phyloP scores from a whole-genome alignment of 2,888 invertebrate species.

The Fragum whitleyi region DNA sequence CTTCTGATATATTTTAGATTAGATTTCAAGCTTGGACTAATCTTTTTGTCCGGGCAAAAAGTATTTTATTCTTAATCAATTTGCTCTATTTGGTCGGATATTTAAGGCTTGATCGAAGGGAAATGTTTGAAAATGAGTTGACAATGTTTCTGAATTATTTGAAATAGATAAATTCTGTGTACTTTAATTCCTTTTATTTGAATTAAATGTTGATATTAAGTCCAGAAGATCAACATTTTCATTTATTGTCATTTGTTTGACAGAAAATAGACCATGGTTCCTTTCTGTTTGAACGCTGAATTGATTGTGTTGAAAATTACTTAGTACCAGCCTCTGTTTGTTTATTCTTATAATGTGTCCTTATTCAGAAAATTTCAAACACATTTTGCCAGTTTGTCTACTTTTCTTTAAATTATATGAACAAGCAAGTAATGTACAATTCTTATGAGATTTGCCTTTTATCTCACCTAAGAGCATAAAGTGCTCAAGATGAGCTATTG shows the following conservation, averaged over 20 bases:
- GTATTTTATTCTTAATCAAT: no score
- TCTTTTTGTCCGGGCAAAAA: no score
- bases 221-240: conserved; percentile 11
- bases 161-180: neutral
- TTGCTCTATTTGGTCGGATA: no score
- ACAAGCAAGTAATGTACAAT: no score
- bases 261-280: conserved; percentile 14
- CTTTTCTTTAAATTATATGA: no score
- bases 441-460: no score
- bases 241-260: conserved; percentile 12
- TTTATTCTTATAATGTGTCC: neutral
- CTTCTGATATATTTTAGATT: no score
- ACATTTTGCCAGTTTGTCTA: no score
- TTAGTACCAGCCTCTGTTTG: conserved; percentile 10
- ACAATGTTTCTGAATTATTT: neutral
- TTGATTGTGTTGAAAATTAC: conserved; percentile 29
- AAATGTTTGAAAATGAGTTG: neutral
- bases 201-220: conserved; percentile 14
- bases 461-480: no score
- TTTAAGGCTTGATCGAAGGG: no score
- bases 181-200: conserved; percentile 5
- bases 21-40: no score
- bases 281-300: conserved; percentile 21
- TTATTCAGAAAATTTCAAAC: neutral
- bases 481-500: no score